A percentile compares a stretch with the other conserved stretches of the same genome.
phyloP scores from a whole-genome alignment of 2,113 vertebrate species.

The Sylvia atricapilla region DNA sequence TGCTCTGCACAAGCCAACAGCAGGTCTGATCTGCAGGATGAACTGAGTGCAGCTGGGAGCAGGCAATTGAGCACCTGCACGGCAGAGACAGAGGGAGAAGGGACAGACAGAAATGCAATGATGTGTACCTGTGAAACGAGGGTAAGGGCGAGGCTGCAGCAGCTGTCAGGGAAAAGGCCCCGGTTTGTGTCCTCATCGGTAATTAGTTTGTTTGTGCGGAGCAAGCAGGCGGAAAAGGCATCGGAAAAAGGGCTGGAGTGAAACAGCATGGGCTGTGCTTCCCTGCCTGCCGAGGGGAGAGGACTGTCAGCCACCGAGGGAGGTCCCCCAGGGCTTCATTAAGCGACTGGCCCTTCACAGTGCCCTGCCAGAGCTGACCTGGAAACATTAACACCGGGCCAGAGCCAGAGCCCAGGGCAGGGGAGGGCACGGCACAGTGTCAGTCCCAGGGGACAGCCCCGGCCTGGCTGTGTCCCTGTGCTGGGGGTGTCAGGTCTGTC shows the following conservation, averaged over 20 bases:
- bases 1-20: neutral
- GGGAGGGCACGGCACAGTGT: neutral
- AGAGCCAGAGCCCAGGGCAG: neutral
- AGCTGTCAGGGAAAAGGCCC: conserved; percentile 59
- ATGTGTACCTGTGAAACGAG: neutral
- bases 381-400: conserved; percentile 55
- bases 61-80: accelerated
- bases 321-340: conserved; percentile 82
- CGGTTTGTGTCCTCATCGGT: conserved; percentile 65
- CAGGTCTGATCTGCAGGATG: neutral
- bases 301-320: conserved; percentile 71
- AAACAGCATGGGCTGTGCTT: conserved; percentile 61
- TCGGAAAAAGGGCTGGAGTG: conserved; percentile 60
- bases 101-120: neutral
- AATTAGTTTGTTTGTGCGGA: conserved; percentile 78
- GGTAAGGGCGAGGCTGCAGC: conserved; percentile 57
- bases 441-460: neutral
- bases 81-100: neutral
- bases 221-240: conserved; percentile 60
- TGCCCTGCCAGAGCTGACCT: conserved; percentile 75
- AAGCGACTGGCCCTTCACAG: conserved; percentile 76
- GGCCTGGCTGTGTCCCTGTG: neutral
- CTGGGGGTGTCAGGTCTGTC: neutral
- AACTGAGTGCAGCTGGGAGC: neutral
- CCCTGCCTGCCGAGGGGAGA: conserved; percentile 73